Percentiles rank a stretch among this genome's conserved stretches.
Conservation (phyloP, 2,113 vertebrate species). For the Mormoops blainvillei region DNA sequence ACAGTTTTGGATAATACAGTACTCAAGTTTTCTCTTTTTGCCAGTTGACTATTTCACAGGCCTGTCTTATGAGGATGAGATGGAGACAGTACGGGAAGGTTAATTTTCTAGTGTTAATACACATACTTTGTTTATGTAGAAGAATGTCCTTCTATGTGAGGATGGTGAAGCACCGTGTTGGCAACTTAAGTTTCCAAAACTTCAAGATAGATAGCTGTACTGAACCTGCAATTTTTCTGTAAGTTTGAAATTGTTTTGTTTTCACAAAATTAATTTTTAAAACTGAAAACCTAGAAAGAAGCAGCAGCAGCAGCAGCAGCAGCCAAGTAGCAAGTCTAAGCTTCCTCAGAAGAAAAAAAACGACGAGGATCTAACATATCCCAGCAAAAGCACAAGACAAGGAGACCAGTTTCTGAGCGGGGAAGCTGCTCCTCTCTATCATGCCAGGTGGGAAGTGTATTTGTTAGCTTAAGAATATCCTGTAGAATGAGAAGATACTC, state of each 20-base stretch:
- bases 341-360: slow-evolving; percentile 23
- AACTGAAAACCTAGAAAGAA: neutral
- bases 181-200: neutral
- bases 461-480: neutral
- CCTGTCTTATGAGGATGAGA: neutral
- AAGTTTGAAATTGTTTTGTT: neutral
- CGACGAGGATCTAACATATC: neutral
- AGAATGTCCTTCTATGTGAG: neutral
- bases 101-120: neutral
- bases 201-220: neutral
- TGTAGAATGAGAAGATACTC: slow-evolving; percentile 22
- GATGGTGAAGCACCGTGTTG: neutral
- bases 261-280: slow-evolving; percentile 16
- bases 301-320: neutral
- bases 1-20: neutral
- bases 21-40: neutral
- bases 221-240: neutral
- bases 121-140: neutral
- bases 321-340: neutral
- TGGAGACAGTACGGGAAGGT: neutral
- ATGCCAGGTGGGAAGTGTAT: neutral
- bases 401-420: neutral
- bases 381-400: neutral
- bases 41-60: neutral
- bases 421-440: neutral